Evolutionary conservation across 2,113 vertebrate species (phyloP), one percentile per base, ranked within the genome.

Genomic region (Oplegnathus fasciatus): DNA sequence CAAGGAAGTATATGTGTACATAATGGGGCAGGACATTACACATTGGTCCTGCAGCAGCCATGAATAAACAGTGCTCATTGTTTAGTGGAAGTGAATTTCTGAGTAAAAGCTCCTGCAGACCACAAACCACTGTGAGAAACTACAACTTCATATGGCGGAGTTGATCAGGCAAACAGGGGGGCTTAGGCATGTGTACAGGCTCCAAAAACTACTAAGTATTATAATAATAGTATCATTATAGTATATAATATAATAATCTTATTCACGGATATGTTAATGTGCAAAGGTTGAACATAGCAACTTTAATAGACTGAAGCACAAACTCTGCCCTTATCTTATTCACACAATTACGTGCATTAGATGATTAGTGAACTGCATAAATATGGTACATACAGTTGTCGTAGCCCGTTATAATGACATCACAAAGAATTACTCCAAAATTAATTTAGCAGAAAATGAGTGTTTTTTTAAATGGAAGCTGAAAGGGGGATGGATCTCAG

Each of bases 401-500:
- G 32, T 9, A 77, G 61, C 5, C 0, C 9, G 55, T 61, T 65
- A 50, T 46, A 65, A 65, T 37, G 18, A 55, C 30, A 75, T 58
- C 15, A 62, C 9, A 44, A 18, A 48, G 9, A 78, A 42, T 22
- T 37, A 52, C 10, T 17, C 37, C 61, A 11, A 70, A 83, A 52
- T 22, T 5, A 44, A 86, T 48, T n/a, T 18, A 62, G 58, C 50
- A 72, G 42, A 75, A 28, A 67, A 40, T 7, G 9, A 77, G 8
- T 9, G 17, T 6, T 14, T n/a, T 65, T 76, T 84, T 24, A 62
- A 80, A 83, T 24, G 10, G 54, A 64, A 32, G 40, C 60, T 71
- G 26, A 66, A 24, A 48, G 60, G 24, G 1, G 24, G 17, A 13
- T 32, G 50, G n/a, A 62, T 30, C 2, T 76, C 57, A 70, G 24